A percentile compares a stretch with the other conserved stretches of the same genome.
These are phyloP conservation scores for Leptopterna dolabrata DNA, from an alignment of 2,888 invertebrate genomes.

Conservation along the genomic window DNA sequence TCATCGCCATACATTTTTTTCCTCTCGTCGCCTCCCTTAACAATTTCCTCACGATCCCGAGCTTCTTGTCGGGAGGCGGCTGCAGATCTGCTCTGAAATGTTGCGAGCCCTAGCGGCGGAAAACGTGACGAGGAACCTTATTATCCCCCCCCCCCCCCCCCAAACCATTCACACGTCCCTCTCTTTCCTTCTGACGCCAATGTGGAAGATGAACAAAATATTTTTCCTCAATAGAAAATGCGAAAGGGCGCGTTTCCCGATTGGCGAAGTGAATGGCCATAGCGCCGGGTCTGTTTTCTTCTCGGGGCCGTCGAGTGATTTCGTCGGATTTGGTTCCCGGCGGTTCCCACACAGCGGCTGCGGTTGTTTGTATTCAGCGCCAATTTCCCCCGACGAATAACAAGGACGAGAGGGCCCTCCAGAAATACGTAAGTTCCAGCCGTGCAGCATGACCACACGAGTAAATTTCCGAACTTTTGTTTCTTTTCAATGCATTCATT, in stretches of 20 bases:
- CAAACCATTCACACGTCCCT: neutral
- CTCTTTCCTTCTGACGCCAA: neutral
- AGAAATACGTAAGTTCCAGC: too few species aligned
- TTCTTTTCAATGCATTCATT: too few species aligned
- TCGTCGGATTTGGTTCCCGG: too few species aligned
- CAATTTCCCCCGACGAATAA: too few species aligned
- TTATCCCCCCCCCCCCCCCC: neutral
- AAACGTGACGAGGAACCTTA: neutral
- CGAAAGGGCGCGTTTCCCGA: neutral
- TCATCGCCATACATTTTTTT: neutral
- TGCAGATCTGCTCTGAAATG: neutral
- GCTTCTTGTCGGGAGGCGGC: neutral
- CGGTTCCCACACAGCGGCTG: too few species aligned
- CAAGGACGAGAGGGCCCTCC: too few species aligned
- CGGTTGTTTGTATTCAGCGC: too few species aligned
- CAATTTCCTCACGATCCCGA: neutral
- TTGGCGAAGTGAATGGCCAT: neutral
- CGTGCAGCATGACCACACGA: too few species aligned
- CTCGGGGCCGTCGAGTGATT: too few species aligned
- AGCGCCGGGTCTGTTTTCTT: neutral
- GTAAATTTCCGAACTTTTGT: too few species aligned
- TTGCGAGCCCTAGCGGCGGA: neutral
- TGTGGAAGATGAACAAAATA: neutral
- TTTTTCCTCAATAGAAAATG: neutral
- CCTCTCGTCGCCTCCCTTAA: neutral